A percentile compares a stretch with the other conserved stretches of the same genome.
phyloP scores from a whole-genome alignment of 1,140 invertebrate genomes.

The Aphaenogaster rudis region DNA sequence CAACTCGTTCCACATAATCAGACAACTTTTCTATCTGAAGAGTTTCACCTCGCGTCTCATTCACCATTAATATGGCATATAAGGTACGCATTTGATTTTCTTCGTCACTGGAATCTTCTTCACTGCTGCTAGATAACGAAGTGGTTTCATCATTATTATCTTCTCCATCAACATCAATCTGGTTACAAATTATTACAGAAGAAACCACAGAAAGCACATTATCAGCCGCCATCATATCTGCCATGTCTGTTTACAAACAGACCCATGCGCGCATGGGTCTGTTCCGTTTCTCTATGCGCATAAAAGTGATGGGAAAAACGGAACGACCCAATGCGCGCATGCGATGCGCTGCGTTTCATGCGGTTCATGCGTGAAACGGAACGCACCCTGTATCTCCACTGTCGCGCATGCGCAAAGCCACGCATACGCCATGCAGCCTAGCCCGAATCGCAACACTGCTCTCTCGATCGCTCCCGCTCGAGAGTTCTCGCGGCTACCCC shows the following conservation, averaged over 20 bases:
- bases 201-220: not conserved
- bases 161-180: not conserved
- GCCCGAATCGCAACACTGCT: too few species aligned
- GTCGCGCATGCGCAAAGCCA: too few species aligned
- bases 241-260: not conserved
- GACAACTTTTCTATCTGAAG: not conserved
- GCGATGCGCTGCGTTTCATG: too few species aligned
- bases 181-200: not conserved
- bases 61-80: not conserved
- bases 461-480: too few species aligned
- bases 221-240: not conserved
- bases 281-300: too few species aligned
- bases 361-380: too few species aligned
- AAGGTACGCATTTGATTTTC: not conserved
- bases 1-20: slow-evolving; percentile 12
- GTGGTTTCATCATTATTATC: not conserved
- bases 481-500: too few species aligned
- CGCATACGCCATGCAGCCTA: too few species aligned
- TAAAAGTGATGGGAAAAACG: too few species aligned
- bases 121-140: not conserved
- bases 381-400: too few species aligned
- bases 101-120: not conserved
- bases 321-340: too few species aligned
- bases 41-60: not conserved
- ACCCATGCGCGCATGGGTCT: too few species aligned